phyloP scores from a whole-genome alignment of 2,797 vertebrate genomes.

The Staurois parvus region DNA sequence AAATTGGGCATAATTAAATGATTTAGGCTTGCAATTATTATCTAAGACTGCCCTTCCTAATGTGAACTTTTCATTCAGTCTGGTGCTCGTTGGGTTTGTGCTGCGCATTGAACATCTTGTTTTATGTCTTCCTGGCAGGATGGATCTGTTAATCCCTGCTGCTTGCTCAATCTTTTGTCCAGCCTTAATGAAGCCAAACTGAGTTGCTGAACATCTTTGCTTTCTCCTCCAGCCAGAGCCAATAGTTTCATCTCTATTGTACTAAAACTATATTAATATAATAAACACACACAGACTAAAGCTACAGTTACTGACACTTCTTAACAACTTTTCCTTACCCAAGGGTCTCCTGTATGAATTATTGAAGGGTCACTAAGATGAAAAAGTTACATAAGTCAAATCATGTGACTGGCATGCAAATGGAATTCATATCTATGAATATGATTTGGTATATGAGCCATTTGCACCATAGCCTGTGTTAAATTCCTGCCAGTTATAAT shows the following conservation, averaged over 20 bases:
- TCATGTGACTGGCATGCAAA: no score
- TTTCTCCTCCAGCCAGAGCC: conserved; percentile 30
- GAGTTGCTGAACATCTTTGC: conserved; percentile 34
- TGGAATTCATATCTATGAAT: no score
- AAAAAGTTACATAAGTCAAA: no score
- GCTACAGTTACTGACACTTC: not conserved
- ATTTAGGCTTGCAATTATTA: conserved; percentile 45
- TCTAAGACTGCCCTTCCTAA: conserved; percentile 27
- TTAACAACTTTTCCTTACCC: not conserved
- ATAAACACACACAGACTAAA: not conserved
- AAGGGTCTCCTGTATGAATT: not conserved
- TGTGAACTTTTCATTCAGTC: conserved; percentile 23
- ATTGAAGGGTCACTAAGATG: not conserved
- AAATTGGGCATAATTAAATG: conserved; percentile 37
- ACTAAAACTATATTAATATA: conserved; percentile 14
- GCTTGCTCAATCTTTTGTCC: conserved; percentile 40
- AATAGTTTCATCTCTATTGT: conserved; percentile 7
- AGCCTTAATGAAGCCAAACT: conserved; percentile 49
- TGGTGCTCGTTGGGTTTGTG: conserved; percentile 44
- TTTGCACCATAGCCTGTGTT: no score
- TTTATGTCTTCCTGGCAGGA: conserved; percentile 48
- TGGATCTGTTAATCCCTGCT: conserved; percentile 52
- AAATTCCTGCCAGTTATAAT: no score
- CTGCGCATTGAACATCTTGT: conserved; percentile 37
- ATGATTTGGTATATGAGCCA: no score